Percentiles rank a stretch among this genome's conserved stretches.
These are phyloP conservation scores for Melanotaenia maccullochi DNA, from an alignment of 2,797 vertebrate species.

Conservation along the genomic window DNA sequence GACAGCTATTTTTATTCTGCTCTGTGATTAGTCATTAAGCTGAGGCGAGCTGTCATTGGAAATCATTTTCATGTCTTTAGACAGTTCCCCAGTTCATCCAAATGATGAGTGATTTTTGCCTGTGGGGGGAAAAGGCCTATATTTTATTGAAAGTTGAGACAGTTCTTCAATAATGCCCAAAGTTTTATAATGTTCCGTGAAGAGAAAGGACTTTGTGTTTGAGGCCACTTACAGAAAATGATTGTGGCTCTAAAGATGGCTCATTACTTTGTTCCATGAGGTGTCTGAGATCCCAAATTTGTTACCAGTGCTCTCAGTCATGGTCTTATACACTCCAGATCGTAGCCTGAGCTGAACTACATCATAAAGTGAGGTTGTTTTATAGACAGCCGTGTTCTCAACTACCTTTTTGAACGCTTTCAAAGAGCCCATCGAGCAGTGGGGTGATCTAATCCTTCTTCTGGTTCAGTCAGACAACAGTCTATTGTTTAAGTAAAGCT, in stretches of 20 bases:
- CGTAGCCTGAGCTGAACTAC: constrained; percentile 14
- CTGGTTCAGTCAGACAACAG: neutral
- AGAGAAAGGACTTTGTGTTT: constrained; percentile 66
- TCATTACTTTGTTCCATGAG: constrained; percentile 41
- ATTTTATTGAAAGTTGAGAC: constrained; percentile 74
- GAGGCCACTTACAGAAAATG: constrained; percentile 64
- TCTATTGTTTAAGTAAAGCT: neutral
- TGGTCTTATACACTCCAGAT: constrained; percentile 21
- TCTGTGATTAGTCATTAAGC: constrained; percentile 78
- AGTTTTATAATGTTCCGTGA: constrained; percentile 65
- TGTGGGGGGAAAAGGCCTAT: constrained; percentile 59
- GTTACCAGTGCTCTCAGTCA: constrained; percentile 32
- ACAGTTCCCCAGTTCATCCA: constrained; percentile 72
- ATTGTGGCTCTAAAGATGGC: constrained; percentile 49
- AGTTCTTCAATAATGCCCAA: constrained; percentile 71
- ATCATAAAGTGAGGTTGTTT: constrained; percentile 28
- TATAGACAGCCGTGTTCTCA: constrained; percentile 28
- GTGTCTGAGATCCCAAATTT: constrained; percentile 41
- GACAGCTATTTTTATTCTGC: constrained; percentile 72
- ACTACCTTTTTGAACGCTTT: constrained; percentile 20
- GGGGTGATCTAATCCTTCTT: neutral
- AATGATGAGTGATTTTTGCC: constrained; percentile 72
- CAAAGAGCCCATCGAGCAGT: neutral
- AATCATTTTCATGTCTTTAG: constrained; percentile 79
- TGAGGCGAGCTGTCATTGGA: constrained; percentile 78